Conservation (phyloP, 2,113 vertebrate species). For the Halichoeres trimaculatus region DNA sequence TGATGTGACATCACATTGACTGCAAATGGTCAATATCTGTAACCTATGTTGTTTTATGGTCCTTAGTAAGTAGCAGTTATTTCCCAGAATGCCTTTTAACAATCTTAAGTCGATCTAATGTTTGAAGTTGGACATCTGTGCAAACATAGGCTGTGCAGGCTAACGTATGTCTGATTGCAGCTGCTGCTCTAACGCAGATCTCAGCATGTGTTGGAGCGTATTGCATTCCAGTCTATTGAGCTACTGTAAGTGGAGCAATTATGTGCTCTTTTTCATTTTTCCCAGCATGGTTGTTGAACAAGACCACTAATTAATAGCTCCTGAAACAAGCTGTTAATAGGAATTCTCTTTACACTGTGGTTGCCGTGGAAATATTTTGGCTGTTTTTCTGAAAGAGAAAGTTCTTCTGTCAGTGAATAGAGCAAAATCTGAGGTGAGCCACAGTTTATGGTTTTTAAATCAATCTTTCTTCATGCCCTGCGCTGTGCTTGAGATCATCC, state of each 20-base stretch:
- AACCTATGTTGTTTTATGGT: not conserved
- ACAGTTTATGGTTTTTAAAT: not conserved
- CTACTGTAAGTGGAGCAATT: not conserved
- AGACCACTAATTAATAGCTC: not conserved
- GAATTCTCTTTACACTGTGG: not conserved
- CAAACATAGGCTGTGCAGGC: not conserved
- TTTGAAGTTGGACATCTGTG: not conserved
- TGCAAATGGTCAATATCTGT: no score
- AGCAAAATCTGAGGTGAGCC: not conserved
- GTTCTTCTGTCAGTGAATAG: no score
- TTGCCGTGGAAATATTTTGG: not conserved
- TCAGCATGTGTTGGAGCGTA: constrained; percentile 2
- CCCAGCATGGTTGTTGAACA: not conserved
- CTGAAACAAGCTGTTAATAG: not conserved
- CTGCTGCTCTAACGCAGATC: constrained; percentile 4
- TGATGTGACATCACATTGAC: not conserved
- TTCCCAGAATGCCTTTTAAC: not conserved
- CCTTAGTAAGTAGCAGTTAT: not conserved
- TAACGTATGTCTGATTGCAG: constrained; percentile 4
- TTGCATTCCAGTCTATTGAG: not conserved
- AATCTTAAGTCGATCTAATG: not conserved
- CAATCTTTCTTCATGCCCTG: not conserved
- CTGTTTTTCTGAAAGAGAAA: not conserved
- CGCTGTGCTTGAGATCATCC: not conserved
- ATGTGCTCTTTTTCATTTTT: not conserved